Evolutionary conservation across 2,113 vertebrate species (phyloP), one percentile per base, ranked within the genome.

Genomic region (Apeltes quadracus): DNA sequence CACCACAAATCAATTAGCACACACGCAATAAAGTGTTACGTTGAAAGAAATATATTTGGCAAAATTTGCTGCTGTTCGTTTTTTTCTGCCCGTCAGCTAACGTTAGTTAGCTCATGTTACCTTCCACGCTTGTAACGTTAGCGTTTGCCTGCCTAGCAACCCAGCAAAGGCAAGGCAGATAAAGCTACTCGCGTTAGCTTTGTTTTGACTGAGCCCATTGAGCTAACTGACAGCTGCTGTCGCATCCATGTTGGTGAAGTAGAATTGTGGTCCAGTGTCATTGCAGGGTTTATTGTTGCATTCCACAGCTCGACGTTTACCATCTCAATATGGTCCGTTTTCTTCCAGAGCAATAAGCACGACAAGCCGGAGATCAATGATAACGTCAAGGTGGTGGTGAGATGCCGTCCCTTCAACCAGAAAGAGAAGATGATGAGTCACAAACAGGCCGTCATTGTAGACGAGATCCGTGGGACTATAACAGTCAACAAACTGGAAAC

Each of bases 371-470:
- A 99, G 78, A 95, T 94, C 80, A 96, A 94, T 3, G 97, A 99
- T 69, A 99, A 96, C 57, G 98, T 99, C 44, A 99, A 97, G 84
- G 98, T 99, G 12, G 98, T 99, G 18, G 98, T 99, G 66, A 91
- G 98, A 79, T 99, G 98, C 85, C 95, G 98, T 51, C 98, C 98
- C 0, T 92, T 98, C 51, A 99, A 99, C 56, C 96, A 97, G 14
- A 94, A 97, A 16, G 98, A 99, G 88, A 98, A 94, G 25, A 85
- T 88, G 2, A 97, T 96, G 72, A 94, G 94, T 76, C 92, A 95
- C 92, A 96, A 84, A 38, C 95, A 93, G 93, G 92, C 96, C 2
- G 98, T 99, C 69, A 73, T 27, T 0, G 97, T 99, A 81, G 97
- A 99, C 69, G 98, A 99, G 84, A 97, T 96, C 88, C 94, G 98